Evolutionary conservation across 2,113 vertebrate genomes (phyloP), one percentile per base, ranked within the genome.

Genomic region (Xyrauchen texanus): DNA sequence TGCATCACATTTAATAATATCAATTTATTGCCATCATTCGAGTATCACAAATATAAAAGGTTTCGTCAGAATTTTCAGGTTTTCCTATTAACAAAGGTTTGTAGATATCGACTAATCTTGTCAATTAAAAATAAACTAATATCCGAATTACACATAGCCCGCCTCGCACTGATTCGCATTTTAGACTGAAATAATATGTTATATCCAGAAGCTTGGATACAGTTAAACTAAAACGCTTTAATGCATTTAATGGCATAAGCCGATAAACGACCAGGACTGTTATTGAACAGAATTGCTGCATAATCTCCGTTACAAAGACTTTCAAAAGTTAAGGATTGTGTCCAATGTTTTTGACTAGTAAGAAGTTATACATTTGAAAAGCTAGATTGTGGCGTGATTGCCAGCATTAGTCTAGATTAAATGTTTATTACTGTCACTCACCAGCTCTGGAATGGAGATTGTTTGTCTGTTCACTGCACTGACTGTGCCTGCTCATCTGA

Each of bases 391-490:
- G 58, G 5, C 0, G 47, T 65, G 16, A 16, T 44, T 1, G 49
- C 5, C n/a, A 63, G 2, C 0, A n/a, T 62, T 34, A 3, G 5
- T 65, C 49, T 16, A 34, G 1, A 45, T 65, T 11, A 7, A 34
- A 34, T 64, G 12, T 4, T 6, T 34, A 45, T 45, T 65, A 11
- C 13, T 65, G 16, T 65, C 10, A 65, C 74, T 76, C 49, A 76
- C 74, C 74, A 76, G 62, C 62, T 76, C 74, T 51, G 51, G 62
- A 42, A 45, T 76, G 74, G 51, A 76, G 74, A 62, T 62, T 76
- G 61, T 76, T 64, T 15, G 60, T 75, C 60, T 52, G 51, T 65
- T 65, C 74, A 53, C 60, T 44, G 62, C 34, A 76, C 62, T 76
- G 49, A 16, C 78, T 51, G 71, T 47, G 5, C 46, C 71, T 60